Evolutionary conservation across 2,888 invertebrate genomes (phyloP), one percentile per base, ranked within the genome.

Genomic region (Hemicrepidius hirtus): DNA sequence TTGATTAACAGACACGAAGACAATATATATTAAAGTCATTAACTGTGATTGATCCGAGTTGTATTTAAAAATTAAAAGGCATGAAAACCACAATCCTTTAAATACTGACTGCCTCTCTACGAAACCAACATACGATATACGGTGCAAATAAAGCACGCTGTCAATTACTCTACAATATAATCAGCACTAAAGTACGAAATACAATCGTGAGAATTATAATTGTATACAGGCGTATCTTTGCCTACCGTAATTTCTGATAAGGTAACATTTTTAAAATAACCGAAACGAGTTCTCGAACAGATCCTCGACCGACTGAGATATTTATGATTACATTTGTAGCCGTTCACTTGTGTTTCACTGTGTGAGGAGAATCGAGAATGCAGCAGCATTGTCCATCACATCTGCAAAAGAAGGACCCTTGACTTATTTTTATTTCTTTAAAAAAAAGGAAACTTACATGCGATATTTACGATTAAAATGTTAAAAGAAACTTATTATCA

Each of bases 301-400:
- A 82, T 81, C 80, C 80, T 75, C 80, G 79, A 79, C 79, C 81
- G 81, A 79, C 80, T 81, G 82, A 82, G 82, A 84, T 83, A 84
- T 85, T 85, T 85, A 85, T 83, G 84, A 83, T 84, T 83, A 83
- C 82, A 84, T 84, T 84, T 84, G 84, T 83, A 81, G 83, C 84
- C 83, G 84, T 83, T 84, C 84, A 84, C 82, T 84, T 83, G 84
- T 83, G 84, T 83, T 83, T 82, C 83, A 80, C 82, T 81, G 82
- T 84, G 84, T 84, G 84, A 84, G 80, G 82, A 84, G 84, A 84
- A 84, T 84, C 80, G 80, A 79, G 82, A 82, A 84, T 84, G 83
- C 79, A 79, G 83, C 79, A 79, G 82, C 81, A 83, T 84, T 84
- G 83, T 83, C 82, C 82, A 82, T 82, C 82, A 81, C 80, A 82